A percentile compares a stretch with the other conserved stretches of the same genome.
Conservation (phyloP, 2,797 vertebrate species). For the Gymnodraco acuticeps region DNA sequence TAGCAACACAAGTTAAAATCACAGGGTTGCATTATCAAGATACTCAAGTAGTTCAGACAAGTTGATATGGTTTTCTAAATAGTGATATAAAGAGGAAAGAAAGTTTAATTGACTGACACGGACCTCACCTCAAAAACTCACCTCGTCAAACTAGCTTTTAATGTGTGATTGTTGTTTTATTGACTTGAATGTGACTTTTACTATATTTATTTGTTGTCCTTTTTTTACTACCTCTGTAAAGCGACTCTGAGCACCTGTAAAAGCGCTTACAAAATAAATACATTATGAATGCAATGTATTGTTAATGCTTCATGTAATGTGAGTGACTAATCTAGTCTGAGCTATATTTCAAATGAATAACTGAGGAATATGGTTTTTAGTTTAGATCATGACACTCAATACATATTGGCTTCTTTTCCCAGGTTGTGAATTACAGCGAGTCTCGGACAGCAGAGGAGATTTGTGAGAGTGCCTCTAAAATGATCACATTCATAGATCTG, state of each 20-base stretch:
- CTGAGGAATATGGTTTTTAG: background rate
- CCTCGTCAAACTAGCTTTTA: no score
- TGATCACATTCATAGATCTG: conserved; percentile 99
- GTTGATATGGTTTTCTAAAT: background rate
- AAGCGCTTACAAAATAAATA: no score
- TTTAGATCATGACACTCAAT: background rate
- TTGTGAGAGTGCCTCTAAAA: conserved; percentile 98
- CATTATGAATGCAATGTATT: background rate
- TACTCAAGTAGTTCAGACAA: background rate
- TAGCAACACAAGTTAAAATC: background rate
- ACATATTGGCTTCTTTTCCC: background rate
- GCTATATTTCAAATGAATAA: background rate
- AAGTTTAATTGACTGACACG: background rate
- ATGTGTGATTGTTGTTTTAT: no score
- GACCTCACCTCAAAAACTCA: no score
- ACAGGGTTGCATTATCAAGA: background rate
- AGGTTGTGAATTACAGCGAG: conserved; percentile 99
- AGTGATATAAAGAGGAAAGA: background rate
- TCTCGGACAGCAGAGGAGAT: conserved; percentile 97
- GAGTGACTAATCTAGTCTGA: background rate
- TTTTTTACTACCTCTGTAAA: no score
- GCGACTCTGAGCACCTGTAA: no score
- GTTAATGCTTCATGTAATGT: background rate
- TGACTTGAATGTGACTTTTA: no score
- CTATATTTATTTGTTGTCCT: no score